Evolutionary conservation across 2,113 vertebrate genomes (phyloP), one percentile per base, ranked within the genome.

Genomic region (Hiodon tergisus): DNA sequence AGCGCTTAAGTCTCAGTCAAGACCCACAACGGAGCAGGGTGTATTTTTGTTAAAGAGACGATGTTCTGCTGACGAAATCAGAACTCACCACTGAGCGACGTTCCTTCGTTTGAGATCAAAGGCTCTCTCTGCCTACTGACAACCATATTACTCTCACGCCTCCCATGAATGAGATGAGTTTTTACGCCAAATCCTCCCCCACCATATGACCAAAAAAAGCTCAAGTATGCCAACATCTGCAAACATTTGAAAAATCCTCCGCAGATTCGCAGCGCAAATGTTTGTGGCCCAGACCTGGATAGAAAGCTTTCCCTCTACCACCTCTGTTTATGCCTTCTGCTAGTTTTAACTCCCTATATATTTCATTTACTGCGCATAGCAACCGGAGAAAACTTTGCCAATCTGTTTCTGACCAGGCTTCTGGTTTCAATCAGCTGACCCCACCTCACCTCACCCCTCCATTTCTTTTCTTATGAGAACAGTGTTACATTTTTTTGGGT

Each of bases 241-340:
- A 90, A 91, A 88, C 88, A 91, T 90, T 92, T 89, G 86, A 87
- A 86, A 87, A 88, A 89, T 89, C 84, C 83, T 87, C 84, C 82
- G 86, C 86, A 86, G 83, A 88, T 87, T 88, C 75, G 47, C 82
- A 60, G 70, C 11, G 57, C 77, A 67, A 59, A 78, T 81, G 78
- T 80, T 85, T 80, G 79, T 81, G 86, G 82, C 80, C 81, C 72
- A 81, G 81, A 78, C 81, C 69, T 58, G 76, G 81, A 85, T 82
- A 81, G 82, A 76, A 85, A 82, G 79, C 5, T 57, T 48, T 59
- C 14, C 52, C 4, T 14, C 72, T 7, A 4, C 46, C 2, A 13
- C 4, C 47, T 31, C 31, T 79, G 50, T 66, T 54, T 58, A 78
- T 51, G 53, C 66, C 46, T 55, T 69, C 71, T 71, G 50, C 58